A percentile compares a stretch with the other conserved stretches of the same genome.
Evolutionary conservation across 2,113 vertebrate genomes (phyloP).

Genomic region (Tetrax tetrax): DNA sequence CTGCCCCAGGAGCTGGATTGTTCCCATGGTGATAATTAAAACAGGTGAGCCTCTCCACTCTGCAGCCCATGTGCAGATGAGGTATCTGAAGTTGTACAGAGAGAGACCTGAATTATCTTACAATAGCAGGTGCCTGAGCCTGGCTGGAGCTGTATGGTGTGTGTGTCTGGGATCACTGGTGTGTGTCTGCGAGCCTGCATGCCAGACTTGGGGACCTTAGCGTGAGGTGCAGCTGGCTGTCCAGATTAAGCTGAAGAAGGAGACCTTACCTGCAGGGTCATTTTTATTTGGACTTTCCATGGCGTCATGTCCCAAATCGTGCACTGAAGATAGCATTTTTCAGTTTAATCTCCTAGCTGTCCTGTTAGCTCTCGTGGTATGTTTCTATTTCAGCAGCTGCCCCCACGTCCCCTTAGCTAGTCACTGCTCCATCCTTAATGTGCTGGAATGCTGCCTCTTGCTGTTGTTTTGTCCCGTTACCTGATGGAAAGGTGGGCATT

Average conservation of each 20-base stretch:
- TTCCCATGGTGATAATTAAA: not conserved
- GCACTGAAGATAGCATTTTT: not conserved
- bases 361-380: accelerated
- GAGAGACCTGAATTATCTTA: not conserved
- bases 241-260: not conserved
- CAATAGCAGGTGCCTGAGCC: not conserved
- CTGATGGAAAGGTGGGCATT: not conserved
- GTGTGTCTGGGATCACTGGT: not conserved
- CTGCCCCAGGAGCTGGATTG: not conserved
- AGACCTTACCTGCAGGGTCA: not conserved
- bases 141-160: not conserved
- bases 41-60: not conserved
- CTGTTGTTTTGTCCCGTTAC: not conserved
- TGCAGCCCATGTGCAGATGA: not conserved
- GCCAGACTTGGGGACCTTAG: not conserved
- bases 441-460: not conserved
- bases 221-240: accelerated
- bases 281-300: not conserved
- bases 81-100: not conserved
- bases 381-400: not conserved
- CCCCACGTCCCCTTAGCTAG: not conserved
- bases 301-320: not conserved
- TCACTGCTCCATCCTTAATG: not conserved
- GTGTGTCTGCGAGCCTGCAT: not conserved
- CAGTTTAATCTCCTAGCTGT: not conserved